Base-by-base conservation (phyloP, 2,113 vertebrate genomes). In the Ivindomyrus marchei region DNA sequence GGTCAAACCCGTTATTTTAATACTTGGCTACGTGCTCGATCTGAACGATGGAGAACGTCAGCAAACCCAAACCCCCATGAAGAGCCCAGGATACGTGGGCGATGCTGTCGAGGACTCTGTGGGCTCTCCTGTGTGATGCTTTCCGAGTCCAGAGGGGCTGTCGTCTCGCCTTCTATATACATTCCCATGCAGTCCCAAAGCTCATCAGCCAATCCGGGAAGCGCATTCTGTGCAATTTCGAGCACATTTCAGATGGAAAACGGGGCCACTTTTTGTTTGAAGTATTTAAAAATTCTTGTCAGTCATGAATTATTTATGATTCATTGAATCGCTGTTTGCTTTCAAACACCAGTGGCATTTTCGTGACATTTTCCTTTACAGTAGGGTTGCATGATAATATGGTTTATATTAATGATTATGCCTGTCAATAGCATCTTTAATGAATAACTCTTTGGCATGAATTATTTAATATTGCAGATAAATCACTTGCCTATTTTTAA, bases 291-390 rank as follows among this genome's bases (percentile, higher is more conserved):
- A 21, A 45, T 84, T 36, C 70, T 56, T 52, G 19, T 83, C 50
- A 3, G 19, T 39, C 21, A 45, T 50, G 31, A 39, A 50, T 53
- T 89, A 89, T 84, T 56, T 42, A 80, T 45, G 88, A 89, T 15
- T 89, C 88, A 45, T 83, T 39, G 49, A 53, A 89, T 77, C 19
- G 70, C 70, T 50, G 47, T 89, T 89, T 89, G 88, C 66, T 53
- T 53, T 89, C 88, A 83, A 89, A 83, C 88, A 89, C 36, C 50
- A 52, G 13, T 89, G 88, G 88, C 88, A 89, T 89, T 84, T 89
- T 80, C 21, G 19, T 89, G 88, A 56, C 88, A 89, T 89, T 89
- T 89, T 84, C 13, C 88, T 83, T 89, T 89, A 89, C 88, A 84
- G 88, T 89, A 84, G 70, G 49, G 17, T 39, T 83, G 88, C 85